Conservation (phyloP, 2,113 vertebrate species). For the Indicator indicator region DNA sequence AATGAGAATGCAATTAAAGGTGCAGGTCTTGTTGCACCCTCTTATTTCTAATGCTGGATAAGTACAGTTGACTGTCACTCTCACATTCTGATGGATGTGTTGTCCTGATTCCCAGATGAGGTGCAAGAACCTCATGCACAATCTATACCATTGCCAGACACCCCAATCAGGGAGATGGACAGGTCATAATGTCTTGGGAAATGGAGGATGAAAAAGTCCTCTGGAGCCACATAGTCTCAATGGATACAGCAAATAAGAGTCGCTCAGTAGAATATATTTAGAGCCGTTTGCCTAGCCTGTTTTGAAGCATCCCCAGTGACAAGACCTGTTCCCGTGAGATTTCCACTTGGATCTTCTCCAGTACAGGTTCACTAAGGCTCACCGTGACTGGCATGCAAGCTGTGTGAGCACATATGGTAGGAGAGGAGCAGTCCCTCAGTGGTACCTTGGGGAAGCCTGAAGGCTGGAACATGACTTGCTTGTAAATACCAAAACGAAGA, state of each 20-base stretch:
- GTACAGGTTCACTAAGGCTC: conserved; percentile 9
- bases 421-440: conserved; percentile 27
- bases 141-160: not conserved
- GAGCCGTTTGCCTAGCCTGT: conserved; percentile 17
- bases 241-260: not conserved
- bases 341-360: conserved; percentile 36
- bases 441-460: not conserved
- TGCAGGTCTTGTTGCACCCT: not conserved
- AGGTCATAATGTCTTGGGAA: not conserved
- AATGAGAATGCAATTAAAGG: conserved; percentile 35
- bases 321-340: not conserved
- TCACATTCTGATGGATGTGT: not conserved
- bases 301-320: conserved; percentile 24
- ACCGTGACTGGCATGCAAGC: conserved; percentile 6
- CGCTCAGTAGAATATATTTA: not conserved
- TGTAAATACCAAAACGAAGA: not conserved
- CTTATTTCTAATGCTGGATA: conserved; percentile 2
- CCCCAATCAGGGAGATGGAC: not conserved
- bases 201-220: not conserved
- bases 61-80: not conserved
- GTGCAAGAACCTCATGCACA: not conserved
- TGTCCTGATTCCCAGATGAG: not conserved
- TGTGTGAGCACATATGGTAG: conserved; percentile 5
- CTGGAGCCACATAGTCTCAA: not conserved
- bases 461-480: not conserved